A percentile compares a stretch with the other conserved stretches of the same genome.
phyloP scores from a whole-genome alignment of 2,797 vertebrate species.

The Buceros bicornis region DNA sequence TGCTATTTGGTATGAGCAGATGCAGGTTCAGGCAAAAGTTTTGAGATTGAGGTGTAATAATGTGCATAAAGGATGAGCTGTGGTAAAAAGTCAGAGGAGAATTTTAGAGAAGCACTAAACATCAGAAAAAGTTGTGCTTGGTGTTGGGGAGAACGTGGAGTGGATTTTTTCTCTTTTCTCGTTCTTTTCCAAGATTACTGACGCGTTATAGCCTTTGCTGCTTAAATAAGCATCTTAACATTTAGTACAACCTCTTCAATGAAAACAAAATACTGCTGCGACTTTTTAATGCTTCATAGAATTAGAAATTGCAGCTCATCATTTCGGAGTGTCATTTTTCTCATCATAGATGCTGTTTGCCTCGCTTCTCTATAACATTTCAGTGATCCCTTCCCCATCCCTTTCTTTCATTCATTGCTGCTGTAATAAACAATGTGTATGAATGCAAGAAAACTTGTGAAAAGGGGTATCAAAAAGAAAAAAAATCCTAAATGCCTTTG shows the following conservation, averaged over 20 bases:
- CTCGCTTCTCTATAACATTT: neutral
- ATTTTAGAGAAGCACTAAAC: neutral
- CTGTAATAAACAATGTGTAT: neutral
- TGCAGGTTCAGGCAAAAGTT: neutral
- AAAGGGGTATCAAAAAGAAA: neutral
- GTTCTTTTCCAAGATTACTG: neutral
- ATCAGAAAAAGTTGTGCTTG: fast-evolving
- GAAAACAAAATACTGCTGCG: neutral
- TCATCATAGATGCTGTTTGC: neutral
- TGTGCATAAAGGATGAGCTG: neutral
- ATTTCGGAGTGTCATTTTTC: neutral
- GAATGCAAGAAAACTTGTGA: neutral
- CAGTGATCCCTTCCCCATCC: neutral
- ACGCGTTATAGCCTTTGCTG: neutral
- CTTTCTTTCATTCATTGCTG: neutral
- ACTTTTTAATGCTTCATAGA: neutral
- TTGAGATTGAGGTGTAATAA: neutral
- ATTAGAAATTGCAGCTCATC: neutral
- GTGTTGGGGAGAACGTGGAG: neutral
- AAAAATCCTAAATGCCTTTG: neutral
- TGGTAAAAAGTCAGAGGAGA: neutral
- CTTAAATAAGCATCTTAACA: neutral
- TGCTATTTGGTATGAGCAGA: neutral
- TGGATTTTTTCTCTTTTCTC: neutral
- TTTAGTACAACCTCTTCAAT: neutral